These are phyloP conservation scores for Mustelus asterias DNA, from an alignment of 2,113 vertebrate species.

Conservation along the genomic window DNA sequence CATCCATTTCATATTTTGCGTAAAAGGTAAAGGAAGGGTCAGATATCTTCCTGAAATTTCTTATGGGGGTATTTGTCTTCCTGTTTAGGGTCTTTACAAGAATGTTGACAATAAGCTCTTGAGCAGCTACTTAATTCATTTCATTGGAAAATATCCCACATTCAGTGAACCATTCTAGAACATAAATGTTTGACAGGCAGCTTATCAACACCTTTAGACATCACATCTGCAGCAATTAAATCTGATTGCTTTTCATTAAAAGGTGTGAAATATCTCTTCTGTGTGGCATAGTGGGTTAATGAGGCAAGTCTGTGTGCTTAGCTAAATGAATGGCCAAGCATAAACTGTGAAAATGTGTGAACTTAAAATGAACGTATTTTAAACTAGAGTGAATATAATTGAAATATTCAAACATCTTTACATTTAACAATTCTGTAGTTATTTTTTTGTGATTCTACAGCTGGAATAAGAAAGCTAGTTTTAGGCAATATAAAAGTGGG, in stretches of 20 bases:
- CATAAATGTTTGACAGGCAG: not conserved
- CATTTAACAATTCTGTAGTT: not conserved
- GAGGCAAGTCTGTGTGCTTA: not conserved
- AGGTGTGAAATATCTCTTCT: conserved; percentile 23
- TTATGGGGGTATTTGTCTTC: not conserved
- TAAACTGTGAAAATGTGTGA: not conserved
- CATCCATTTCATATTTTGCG: not conserved
- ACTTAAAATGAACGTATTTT: not conserved
- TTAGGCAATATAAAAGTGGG: not conserved
- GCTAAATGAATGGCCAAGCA: not conserved
- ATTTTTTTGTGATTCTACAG: not conserved
- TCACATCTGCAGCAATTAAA: conserved; percentile 18
- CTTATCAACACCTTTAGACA: conserved; percentile 16
- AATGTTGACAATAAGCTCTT: not conserved
- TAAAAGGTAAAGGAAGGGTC: not conserved
- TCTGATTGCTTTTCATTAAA: conserved; percentile 33
- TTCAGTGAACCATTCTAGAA: not conserved
- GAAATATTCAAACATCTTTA: not conserved
- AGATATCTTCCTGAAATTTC: not conserved
- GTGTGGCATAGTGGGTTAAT: not conserved
- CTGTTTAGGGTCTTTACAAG: not conserved
- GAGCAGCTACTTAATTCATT: not conserved
- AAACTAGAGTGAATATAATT: not conserved
- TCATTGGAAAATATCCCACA: not conserved
- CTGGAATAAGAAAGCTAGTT: not conserved